Evolutionary conservation across 2,797 vertebrate species (phyloP).

Genomic region (Gymnoscopelus braueri): DNA sequence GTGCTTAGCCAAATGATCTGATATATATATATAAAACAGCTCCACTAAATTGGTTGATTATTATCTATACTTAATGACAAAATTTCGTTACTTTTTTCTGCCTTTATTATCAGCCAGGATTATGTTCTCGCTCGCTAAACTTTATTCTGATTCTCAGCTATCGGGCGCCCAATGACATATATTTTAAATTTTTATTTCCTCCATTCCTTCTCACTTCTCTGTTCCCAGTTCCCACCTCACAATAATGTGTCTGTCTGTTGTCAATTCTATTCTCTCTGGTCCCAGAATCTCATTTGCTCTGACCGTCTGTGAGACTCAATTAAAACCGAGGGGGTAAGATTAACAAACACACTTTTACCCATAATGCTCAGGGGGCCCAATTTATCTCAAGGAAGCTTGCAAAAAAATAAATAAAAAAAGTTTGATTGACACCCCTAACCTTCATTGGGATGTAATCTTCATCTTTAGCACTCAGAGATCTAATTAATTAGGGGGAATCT

Average conservation of each 20-base stretch:
- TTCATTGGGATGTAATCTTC: slow-evolving; percentile 84
- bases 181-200: slow-evolving; percentile 13
- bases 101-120: too few species aligned
- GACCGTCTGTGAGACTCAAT: slow-evolving; percentile 74
- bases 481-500: slow-evolving; percentile 87
- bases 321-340: slow-evolving; percentile 71
- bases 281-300: slow-evolving; percentile 45
- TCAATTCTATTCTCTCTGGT: slow-evolving; percentile 42
- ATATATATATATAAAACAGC: too few species aligned
- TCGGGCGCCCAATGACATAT: too few species aligned
- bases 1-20: too few species aligned
- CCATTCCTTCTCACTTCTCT: slow-evolving; percentile 21
- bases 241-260: slow-evolving; percentile 10
- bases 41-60: too few species aligned
- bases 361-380: slow-evolving; percentile 71
- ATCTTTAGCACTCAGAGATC: slow-evolving; percentile 83
- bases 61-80: too few species aligned
- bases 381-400: slow-evolving; percentile 75
- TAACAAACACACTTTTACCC: slow-evolving; percentile 71
- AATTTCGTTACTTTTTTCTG: too few species aligned
- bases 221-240: slow-evolving; percentile 22
- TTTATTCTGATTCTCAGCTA: too few species aligned
- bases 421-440: slow-evolving; percentile 82
- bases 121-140: too few species aligned
- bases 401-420: slow-evolving; percentile 44